These are phyloP conservation scores for Serranus cabrilla DNA, from an alignment of 2,797 vertebrate genomes.

Conservation along the genomic window DNA sequence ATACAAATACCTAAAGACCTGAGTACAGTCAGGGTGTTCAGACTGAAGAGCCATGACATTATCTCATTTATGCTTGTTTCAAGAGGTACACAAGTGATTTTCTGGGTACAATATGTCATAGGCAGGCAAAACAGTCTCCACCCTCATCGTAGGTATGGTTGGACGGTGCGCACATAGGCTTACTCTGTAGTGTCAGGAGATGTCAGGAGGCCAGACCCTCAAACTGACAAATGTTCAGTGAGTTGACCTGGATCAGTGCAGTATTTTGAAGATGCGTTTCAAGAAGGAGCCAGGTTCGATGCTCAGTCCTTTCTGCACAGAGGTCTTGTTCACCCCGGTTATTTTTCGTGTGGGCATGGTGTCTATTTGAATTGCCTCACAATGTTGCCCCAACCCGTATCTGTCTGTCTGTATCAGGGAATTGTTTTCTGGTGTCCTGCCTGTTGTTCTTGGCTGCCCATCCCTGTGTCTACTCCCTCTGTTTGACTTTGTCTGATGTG, in stretches of 20 bases:
- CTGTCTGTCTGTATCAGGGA: slow-evolving; percentile 29
- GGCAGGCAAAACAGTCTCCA: neutral
- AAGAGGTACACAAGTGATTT: neutral
- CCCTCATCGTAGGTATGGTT: neutral
- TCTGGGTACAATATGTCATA: neutral
- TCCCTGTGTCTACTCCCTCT: slow-evolving; percentile 32
- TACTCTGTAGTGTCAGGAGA: neutral
- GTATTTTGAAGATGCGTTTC: neutral
- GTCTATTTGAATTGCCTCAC: slow-evolving; percentile 36
- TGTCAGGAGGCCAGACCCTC: slow-evolving; percentile 14
- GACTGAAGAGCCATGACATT: too few relatives aligned
- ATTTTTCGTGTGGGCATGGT: slow-evolving; percentile 3
- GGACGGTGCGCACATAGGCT: neutral
- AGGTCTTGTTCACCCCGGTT: neutral
- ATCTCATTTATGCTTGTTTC: neutral
- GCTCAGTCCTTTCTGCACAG: neutral
- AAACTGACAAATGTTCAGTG: neutral
- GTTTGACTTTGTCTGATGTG: slow-evolving; percentile 37
- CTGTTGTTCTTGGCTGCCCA: slow-evolving; percentile 33
- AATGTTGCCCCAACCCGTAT: slow-evolving; percentile 28
- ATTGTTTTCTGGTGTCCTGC: slow-evolving; percentile 16
- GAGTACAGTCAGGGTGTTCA: too few relatives aligned
- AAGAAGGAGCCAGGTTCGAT: neutral
- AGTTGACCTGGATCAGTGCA: neutral
- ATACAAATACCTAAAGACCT: too few relatives aligned